These are phyloP conservation scores for Drosophila eohydei DNA, from an alignment of 2,888 invertebrate species.

Conservation along the genomic window DNA sequence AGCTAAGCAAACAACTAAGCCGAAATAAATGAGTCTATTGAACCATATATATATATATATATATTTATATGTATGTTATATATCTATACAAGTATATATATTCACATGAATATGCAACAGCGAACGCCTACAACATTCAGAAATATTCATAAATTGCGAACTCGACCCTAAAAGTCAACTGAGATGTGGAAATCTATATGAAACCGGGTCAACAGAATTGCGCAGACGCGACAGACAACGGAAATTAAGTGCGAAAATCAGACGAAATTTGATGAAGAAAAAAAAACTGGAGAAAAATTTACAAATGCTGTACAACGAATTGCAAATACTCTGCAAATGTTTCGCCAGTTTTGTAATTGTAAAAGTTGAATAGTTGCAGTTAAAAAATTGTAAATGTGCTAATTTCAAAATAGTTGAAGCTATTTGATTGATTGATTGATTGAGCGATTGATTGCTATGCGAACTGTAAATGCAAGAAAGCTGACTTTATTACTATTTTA, in stretches of 20 bases:
- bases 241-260: conserved; percentile 21
- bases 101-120: conserved; percentile 28
- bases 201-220: conserved; percentile 73
- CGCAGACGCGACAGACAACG: conserved; percentile 54
- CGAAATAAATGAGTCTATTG: conserved; percentile 46
- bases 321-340: neutral
- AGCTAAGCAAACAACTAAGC: conserved; percentile 43
- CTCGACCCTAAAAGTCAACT: conserved; percentile 12
- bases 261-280: neutral
- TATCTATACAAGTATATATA: neutral
- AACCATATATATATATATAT: conserved; percentile 20
- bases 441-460: too few species aligned
- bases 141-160: conserved; percentile 33
- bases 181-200: conserved; percentile 44
- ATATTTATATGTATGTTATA: neutral
- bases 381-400: too few species aligned
- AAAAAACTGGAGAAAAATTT: neutral
- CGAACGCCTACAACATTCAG: conserved; percentile 50
- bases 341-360: too few species aligned
- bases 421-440: too few species aligned
- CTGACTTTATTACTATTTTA: too few species aligned
- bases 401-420: too few species aligned
- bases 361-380: too few species aligned
- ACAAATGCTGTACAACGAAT: neutral
- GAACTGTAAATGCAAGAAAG: too few species aligned